Evolutionary conservation across 1,140 invertebrate species (phyloP), one percentile per base, ranked within the genome.

Genomic region (Phenacoccus solenopsis): DNA sequence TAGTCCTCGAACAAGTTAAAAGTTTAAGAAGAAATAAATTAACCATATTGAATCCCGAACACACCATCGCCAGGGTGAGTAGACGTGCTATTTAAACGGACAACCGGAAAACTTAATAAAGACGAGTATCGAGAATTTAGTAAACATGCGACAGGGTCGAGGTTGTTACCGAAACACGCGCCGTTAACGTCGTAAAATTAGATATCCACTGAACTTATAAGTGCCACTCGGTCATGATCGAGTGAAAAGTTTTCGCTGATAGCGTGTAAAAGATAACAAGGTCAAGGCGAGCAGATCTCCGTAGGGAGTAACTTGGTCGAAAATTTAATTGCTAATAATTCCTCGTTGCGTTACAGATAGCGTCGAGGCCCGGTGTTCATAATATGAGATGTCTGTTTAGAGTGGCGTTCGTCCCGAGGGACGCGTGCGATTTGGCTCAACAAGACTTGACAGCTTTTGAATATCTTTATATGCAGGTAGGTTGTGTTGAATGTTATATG

Each of bases 1-100:
- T 96, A 22, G 91, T 93, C 13, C 86, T 94, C 57, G 92, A 95
- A 80, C 92, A 95, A 78, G 90, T 93, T 68, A 94, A 93, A 80
- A 90, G 88, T 76, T 82, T 91, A 21, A 84, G 88, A 73, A 84
- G 91, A 67, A 92, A 92, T 75, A 91, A 91, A 78, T 81, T 96
- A 21, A 91, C 89, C 9, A 76, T 95, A 9, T 80, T 96, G 28
- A 89, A 92, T 79, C 89, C 90, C 0, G 84, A 88, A 72, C 91
- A 94, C 76, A 88, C 88, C 7, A 81, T 96, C 67, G 87, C 90
- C 10, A 88, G 90, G 81, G 93, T 95, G 81, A 82, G 80, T 77
- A 16, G 13, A 32, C n/a, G n/a, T n/a, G n/a, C n/a, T n/a, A n/a
- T n/a, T n/a, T n/a, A n/a, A n/a, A n/a, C n/a, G n/a, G n/a, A n/a